phyloP scores from a whole-genome alignment of 2,888 invertebrate genomes.

The Ochropacha duplaris region DNA sequence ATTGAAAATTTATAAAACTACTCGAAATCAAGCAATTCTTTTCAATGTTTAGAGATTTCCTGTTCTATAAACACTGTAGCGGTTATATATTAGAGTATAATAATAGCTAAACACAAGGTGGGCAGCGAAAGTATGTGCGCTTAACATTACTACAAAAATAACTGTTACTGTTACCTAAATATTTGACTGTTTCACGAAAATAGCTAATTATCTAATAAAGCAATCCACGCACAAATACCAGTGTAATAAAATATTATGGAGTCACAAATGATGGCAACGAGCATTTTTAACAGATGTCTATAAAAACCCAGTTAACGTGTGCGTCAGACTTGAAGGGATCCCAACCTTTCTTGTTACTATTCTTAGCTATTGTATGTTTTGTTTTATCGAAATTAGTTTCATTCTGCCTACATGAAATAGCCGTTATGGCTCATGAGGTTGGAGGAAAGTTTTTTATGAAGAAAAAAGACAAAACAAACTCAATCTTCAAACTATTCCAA shows the following conservation, averaged over 20 bases:
- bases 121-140: neutral
- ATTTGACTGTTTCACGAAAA: slow-evolving; percentile 4
- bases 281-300: neutral
- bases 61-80: neutral
- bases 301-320: neutral
- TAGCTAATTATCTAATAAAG: slow-evolving; percentile 3
- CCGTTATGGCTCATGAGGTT: no score
- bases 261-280: neutral
- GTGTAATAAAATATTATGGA: neutral
- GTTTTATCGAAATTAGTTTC: neutral
- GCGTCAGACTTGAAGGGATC: neutral
- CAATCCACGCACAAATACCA: neutral
- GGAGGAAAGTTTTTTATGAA: no score
- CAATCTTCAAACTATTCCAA: no score
- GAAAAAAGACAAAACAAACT: no score
- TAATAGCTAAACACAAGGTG: neutral
- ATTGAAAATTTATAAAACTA: neutral
- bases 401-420: neutral
- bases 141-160: slow-evolving; percentile 5
- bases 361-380: neutral
- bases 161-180: slow-evolving; percentile 4
- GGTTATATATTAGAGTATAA: neutral
- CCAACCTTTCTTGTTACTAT: neutral
- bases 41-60: neutral
- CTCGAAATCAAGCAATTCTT: neutral